Evolutionary conservation across 2,113 vertebrate genomes (phyloP).

Genomic region (Gymnarchus niloticus): DNA sequence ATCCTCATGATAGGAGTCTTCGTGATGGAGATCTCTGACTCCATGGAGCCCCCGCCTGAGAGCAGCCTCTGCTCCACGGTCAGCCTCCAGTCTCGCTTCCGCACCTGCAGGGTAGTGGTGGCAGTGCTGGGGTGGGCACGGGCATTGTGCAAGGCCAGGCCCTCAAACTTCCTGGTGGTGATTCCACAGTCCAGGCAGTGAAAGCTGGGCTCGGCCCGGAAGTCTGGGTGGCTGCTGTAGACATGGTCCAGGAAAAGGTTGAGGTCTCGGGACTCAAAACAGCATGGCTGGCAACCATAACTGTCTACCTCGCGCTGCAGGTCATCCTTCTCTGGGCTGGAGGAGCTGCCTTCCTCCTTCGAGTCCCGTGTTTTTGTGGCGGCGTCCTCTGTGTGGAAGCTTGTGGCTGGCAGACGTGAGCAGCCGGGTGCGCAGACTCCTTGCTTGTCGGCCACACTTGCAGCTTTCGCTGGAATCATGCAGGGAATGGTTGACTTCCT

Average conservation of each 20-base stretch:
- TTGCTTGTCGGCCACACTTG: slow-evolving; percentile 71
- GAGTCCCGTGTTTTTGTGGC: slow-evolving; percentile 1
- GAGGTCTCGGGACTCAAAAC: slow-evolving; percentile 77
- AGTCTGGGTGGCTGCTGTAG: slow-evolving; percentile 83
- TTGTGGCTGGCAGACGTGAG: slow-evolving; percentile 61
- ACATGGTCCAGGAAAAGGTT: slow-evolving; percentile 84
- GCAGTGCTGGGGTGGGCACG: slow-evolving; percentile 62
- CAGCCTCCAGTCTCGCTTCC: slow-evolving; percentile 66
- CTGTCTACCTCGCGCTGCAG: slow-evolving; percentile 61
- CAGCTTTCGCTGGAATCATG: slow-evolving; percentile 92
- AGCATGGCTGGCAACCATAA: slow-evolving; percentile 77
- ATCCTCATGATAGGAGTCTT: slow-evolving; percentile 95
- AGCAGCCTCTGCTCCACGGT: slow-evolving; percentile 78
- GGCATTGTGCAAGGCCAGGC: slow-evolving; percentile 81
- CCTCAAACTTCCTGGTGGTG: slow-evolving; percentile 78
- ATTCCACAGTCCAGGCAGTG: slow-evolving; percentile 77
- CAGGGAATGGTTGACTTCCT: slow-evolving; percentile 94
- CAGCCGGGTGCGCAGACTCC: slow-evolving; percentile 59
- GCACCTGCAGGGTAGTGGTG: slow-evolving; percentile 71
- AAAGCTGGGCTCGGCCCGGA: slow-evolving; percentile 80
- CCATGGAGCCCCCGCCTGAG: slow-evolving; percentile 58
- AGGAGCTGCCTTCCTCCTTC: slow-evolving; percentile 47
- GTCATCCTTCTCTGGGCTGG: slow-evolving; percentile 46
- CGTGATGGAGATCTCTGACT: slow-evolving; percentile 79
- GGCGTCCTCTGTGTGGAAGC: slow-evolving; percentile 33